These are phyloP conservation scores for Macrotis lagotis DNA, from an alignment of 2,113 vertebrate genomes.

Conservation along the genomic window DNA sequence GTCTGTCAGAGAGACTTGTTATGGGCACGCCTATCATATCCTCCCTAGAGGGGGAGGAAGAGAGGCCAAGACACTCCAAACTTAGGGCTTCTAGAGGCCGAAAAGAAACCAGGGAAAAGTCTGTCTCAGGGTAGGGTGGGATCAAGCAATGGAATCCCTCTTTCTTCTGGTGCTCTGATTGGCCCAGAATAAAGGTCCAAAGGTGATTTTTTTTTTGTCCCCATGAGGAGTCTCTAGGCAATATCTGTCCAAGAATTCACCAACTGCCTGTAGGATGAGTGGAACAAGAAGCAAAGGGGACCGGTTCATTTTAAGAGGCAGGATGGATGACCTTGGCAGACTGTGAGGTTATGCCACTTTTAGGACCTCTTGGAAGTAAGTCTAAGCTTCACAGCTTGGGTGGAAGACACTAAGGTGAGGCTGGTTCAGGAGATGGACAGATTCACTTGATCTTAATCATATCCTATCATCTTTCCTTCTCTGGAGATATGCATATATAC, in stretches of 20 bases:
- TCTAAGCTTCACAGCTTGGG: background rate
- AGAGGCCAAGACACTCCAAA: slow-evolving; percentile 65
- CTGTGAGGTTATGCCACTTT: background rate
- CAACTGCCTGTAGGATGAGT: background rate
- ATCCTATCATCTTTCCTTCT: background rate
- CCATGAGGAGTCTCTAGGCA: background rate
- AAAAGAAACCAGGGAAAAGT: background rate
- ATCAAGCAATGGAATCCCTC: background rate
- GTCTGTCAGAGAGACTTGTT: slow-evolving; percentile 73
- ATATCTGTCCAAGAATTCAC: background rate
- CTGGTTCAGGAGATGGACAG: background rate
- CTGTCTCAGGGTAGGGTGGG: background rate
- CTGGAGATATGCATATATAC: background rate
- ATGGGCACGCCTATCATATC: slow-evolving; percentile 78
- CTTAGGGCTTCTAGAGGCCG: slow-evolving; percentile 47
- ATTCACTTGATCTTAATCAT: background rate
- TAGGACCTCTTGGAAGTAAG: background rate
- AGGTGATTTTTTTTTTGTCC: background rate
- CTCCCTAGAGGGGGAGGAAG: slow-evolving; percentile 60
- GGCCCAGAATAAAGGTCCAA: background rate
- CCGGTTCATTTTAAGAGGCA: background rate
- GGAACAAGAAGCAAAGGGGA: background rate
- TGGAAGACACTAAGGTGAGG: background rate
- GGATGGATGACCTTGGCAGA: background rate
- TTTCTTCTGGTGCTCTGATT: background rate